Base-by-base conservation (phyloP, 2,797 vertebrate genomes). In the Schizopygopsis malacanthus region DNA sequence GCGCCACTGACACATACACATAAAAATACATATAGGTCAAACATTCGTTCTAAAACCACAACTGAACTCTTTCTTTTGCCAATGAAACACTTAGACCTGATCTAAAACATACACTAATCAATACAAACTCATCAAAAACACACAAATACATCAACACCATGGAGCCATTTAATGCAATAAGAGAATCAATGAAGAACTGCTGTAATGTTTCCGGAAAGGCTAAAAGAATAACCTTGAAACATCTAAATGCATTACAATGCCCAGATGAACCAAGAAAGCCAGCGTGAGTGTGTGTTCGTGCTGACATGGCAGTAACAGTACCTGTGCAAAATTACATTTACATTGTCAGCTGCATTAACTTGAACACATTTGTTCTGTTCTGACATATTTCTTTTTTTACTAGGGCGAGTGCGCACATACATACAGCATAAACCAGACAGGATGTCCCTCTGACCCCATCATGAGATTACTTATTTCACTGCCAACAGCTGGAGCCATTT, bases 191-290 rank as follows among this genome's bases (percentile, higher is more conserved):
- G 76, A 76, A 81, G 75, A 78, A 71, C 18, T 75, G 54, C 83
- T 85, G 81, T 83, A 73, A 85, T 83, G 87, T 83, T 88, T 83
- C 84, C 84, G 81, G 87, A 86, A 81, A n/a, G 73, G 45, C 83
- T 82, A 82, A 87, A 83, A 85, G 54, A 87, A 87, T 82, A 82
- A 79, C 76, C 76, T 67, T 79, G 52, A 45, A 75, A 72, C 82
- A 83, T 65, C 81, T 88, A 83, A 88, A 83, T 18, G 67, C 75
- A 88, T 88, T 88, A 86, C 20, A 69, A 77, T 47, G 70, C 83
- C 83, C 83, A 67, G 52, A 80, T 50, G 83, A 70, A 79, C 83
- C 33, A 50, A 52, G 41, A 63, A 41, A 63, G 25, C 43, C 39
- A 16, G n/a, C 65, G 37, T 39, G 86, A 18, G 75, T 45, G 86